Conservation (phyloP, 2,113 vertebrate species). For the Xenopus tropicalis region UCB_Xtro_10.0 CM004444.2:21051501-21052000, state of each 20-base stretch:
- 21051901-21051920: slow-evolving; percentile 23
- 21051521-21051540: slow-evolving; percentile 86
- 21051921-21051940: slow-evolving; percentile 20
- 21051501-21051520: slow-evolving; percentile 79
- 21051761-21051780: slow-evolving; percentile 43
- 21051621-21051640: slow-evolving; percentile 79
- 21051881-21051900: slow-evolving; percentile 43
- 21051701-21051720: slow-evolving; percentile 16
- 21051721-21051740: slow-evolving; percentile 41
- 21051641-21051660: slow-evolving; percentile 24
- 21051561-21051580: slow-evolving; percentile 91
- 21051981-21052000: not conserved
- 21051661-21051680: slow-evolving; percentile 36
- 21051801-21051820: slow-evolving; percentile 32
- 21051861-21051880: slow-evolving; percentile 44
- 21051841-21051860: slow-evolving; percentile 32
- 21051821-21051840: slow-evolving; percentile 31
- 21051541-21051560: slow-evolving; percentile 88
- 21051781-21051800: slow-evolving; percentile 42
- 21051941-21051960: slow-evolving; percentile 8
- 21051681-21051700: slow-evolving; percentile 21
- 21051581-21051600: slow-evolving; percentile 86
- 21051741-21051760: slow-evolving; percentile 36
- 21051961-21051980: not conserved
- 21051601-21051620: slow-evolving; percentile 84